Evolutionary conservation across 2,888 invertebrate genomes (phyloP).

Genomic region (Papilio protenor): DNA sequence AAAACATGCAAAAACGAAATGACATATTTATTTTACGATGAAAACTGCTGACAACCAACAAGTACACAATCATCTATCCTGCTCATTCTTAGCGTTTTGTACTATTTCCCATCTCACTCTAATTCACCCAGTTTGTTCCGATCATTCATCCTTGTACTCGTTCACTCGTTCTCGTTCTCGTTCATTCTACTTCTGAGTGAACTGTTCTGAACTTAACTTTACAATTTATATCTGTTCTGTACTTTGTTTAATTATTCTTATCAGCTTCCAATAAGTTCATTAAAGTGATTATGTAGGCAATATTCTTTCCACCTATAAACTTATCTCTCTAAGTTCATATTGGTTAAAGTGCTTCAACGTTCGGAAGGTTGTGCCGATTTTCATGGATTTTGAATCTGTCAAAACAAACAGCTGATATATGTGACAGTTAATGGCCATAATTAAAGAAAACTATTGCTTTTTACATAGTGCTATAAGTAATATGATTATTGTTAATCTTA

Average conservation of each 20-base stretch:
- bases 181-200: background rate
- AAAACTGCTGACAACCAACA: conserved; percentile 4
- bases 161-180: conserved; percentile 24
- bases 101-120: conserved; percentile 36
- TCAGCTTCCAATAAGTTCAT: conserved; percentile 20
- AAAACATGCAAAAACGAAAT: background rate
- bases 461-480: conserved; percentile 34
- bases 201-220: conserved; percentile 10
- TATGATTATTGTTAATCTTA: background rate
- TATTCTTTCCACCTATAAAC: conserved; percentile 21
- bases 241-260: conserved; percentile 21
- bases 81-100: conserved; percentile 16
- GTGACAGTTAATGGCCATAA: conserved; percentile 34
- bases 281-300: conserved; percentile 17
- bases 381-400: conserved; percentile 47
- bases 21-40: conserved; percentile 35
- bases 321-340: conserved; percentile 13
- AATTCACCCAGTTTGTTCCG: background rate
- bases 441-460: background rate
- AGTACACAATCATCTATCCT: conserved; percentile 15
- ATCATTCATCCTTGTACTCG: conserved; percentile 41
- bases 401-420: conserved; percentile 57
- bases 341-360: background rate
- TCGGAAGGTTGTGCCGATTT: background rate
- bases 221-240: background rate